Evolutionary conservation across 2,797 vertebrate genomes (phyloP).

Genomic region (Channallabes apus): DNA sequence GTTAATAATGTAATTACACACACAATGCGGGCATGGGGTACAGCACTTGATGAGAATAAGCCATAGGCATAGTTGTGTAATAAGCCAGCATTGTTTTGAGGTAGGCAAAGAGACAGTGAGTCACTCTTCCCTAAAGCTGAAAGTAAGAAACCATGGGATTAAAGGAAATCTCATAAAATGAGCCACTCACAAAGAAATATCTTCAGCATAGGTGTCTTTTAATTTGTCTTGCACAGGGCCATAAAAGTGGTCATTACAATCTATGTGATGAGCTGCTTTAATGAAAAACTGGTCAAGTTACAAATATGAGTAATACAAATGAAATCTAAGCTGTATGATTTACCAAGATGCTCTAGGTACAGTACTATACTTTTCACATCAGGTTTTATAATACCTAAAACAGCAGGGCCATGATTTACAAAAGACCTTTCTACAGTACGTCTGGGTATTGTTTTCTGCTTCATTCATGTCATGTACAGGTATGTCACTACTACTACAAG

Average conservation of each 20-base stretch:
- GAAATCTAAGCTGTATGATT: neutral
- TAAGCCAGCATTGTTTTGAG: slow-evolving; percentile 19
- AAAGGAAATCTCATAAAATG: neutral
- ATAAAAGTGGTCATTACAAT: neutral
- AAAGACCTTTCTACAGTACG: neutral
- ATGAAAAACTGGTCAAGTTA: neutral
- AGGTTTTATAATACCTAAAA: neutral
- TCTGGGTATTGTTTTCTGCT: too few species aligned
- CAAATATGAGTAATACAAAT: neutral
- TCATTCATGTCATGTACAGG: too few species aligned
- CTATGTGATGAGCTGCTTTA: neutral
- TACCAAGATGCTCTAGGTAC: neutral
- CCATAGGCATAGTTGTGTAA: slow-evolving; percentile 23
- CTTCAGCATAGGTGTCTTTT: slow-evolving; percentile 2
- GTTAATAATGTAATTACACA: neutral
- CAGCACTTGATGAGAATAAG: slow-evolving; percentile 3
- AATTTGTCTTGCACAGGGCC: neutral
- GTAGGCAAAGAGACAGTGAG: slow-evolving; percentile 7
- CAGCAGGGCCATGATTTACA: neutral
- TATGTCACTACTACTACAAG: too few species aligned
- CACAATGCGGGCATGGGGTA: neutral
- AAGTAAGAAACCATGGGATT: neutral
- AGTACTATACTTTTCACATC: neutral
- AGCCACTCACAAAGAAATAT: neutral
- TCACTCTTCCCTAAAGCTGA: slow-evolving; percentile 9